Evolutionary conservation across 1,140 invertebrate species (phyloP).

Genomic region (Papilio polyxenes): DNA sequence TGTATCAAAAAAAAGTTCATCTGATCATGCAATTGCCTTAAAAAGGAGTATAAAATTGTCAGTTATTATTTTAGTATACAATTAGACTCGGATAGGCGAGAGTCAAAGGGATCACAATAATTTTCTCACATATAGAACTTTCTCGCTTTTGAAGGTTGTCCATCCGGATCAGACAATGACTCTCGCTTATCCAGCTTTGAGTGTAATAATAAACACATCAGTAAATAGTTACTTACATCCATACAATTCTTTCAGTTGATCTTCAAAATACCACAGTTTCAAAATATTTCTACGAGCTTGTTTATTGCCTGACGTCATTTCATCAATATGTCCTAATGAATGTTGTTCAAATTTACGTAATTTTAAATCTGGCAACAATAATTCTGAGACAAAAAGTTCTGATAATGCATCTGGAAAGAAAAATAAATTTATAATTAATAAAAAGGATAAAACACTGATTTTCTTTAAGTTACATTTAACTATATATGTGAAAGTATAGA

Average conservation of each 20-base stretch:
- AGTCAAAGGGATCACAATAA: no score
- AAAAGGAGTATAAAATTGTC: no score
- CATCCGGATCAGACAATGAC: no score
- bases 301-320: constrained; percentile 78
- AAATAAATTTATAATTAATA: constrained; percentile 15
- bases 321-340: constrained; percentile 79
- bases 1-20: no score
- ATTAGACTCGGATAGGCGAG: no score
- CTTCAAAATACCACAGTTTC: constrained; percentile 89
- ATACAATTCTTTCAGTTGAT: constrained; percentile 90
- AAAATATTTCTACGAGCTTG: constrained; percentile 81
- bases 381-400: constrained; percentile 89
- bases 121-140: no score
- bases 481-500: no score
- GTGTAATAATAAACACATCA: not conserved
- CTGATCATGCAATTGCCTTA: no score
- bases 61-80: no score
- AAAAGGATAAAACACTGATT: no score
- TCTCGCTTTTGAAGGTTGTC: no score
- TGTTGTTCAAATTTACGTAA: constrained; percentile 88
- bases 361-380: constrained; percentile 88
- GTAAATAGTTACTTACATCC: constrained; percentile 63
- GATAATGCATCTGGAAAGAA: constrained; percentile 83
- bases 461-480: no score
- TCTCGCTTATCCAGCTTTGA: not conserved